Percentiles rank a stretch among this genome's conserved stretches.
phyloP scores from a whole-genome alignment of 2,113 vertebrate genomes.

The Marmota monax region DNA sequence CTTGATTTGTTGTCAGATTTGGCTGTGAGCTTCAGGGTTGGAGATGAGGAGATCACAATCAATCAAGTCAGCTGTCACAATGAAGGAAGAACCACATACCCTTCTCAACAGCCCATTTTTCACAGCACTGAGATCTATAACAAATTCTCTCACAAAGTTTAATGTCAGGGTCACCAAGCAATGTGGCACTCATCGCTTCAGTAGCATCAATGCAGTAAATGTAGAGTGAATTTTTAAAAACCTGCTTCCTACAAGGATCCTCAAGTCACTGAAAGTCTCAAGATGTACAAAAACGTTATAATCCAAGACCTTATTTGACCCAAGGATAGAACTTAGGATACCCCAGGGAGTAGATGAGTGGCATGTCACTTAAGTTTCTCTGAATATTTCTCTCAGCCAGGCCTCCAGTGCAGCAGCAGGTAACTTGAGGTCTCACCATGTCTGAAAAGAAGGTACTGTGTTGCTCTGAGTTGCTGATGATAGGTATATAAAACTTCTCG shows the following conservation, averaged over 20 bases:
- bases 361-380: neutral
- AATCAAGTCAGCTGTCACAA: neutral
- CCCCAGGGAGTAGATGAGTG: neutral
- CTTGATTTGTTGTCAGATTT: conserved; percentile 21
- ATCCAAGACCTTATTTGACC: neutral
- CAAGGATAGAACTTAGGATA: neutral
- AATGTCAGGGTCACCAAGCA: neutral
- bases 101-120: neutral
- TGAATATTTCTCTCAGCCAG: neutral
- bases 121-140: neutral
- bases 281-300: neutral
- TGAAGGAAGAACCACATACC: neutral
- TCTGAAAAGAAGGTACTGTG: conserved; percentile 15
- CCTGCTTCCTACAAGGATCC: neutral
- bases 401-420: neutral
- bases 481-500: neutral
- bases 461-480: neutral
- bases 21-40: neutral
- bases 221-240: neutral
- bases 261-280: neutral
- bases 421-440: neutral
- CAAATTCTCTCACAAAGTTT: conserved; percentile 42
- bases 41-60: neutral
- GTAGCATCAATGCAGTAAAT: neutral
- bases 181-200: neutral